Percentiles rank a stretch among this genome's conserved stretches.
Conservation (phyloP, 2,888 invertebrate genomes). For the Atethmia centrago region DNA sequence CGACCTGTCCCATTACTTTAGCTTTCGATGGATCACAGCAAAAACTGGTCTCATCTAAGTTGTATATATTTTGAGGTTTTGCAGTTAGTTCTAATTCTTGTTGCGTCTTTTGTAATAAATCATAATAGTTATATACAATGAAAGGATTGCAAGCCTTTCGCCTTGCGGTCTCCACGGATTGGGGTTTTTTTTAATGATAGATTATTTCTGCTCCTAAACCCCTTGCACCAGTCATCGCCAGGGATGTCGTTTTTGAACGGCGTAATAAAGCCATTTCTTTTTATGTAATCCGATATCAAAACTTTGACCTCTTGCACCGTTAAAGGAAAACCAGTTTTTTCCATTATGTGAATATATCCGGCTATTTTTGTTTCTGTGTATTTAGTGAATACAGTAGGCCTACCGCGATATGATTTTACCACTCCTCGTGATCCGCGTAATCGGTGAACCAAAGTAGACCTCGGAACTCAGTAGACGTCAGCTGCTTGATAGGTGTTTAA, state of each 20-base stretch:
- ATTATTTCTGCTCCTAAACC: not conserved
- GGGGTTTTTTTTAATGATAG: constrained; percentile 1
- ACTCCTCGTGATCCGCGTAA: no score
- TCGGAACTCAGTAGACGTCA: not conserved
- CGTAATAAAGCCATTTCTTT: constrained; percentile 9
- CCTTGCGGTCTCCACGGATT: not conserved
- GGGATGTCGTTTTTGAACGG: constrained; percentile 4
- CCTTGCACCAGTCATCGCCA: constrained; percentile 8
- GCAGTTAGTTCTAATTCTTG: not conserved
- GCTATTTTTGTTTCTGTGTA: no score
- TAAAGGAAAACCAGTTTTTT: no score
- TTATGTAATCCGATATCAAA: constrained; percentile 1
- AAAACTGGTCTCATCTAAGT: not conserved
- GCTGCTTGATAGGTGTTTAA: constrained; percentile 39
- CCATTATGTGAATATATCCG: no score
- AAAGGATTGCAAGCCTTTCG: not conserved
- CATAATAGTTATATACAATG: not conserved
- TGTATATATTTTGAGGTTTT: not conserved
- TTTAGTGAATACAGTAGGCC: no score
- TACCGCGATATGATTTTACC: no score
- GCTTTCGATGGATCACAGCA: not conserved
- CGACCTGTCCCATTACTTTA: not conserved
- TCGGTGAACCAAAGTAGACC: no score
- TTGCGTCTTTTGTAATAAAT: not conserved
- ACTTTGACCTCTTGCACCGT: no score